Evolutionary conservation across 2,113 vertebrate species (phyloP).

Genomic region (Megaceryle maxima): DNA sequence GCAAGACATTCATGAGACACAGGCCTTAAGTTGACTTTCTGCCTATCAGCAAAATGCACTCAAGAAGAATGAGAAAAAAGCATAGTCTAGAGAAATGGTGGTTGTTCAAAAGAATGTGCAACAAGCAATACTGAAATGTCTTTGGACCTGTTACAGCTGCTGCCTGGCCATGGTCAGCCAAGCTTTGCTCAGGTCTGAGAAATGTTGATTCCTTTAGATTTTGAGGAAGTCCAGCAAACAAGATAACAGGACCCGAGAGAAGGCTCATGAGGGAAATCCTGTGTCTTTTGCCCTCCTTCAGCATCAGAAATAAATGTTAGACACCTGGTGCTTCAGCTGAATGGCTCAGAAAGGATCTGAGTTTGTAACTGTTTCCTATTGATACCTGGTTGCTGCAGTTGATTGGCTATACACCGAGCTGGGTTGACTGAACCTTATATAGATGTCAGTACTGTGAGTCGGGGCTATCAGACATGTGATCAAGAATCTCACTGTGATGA

Average conservation of each 20-base stretch:
- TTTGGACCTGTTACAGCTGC: neutral
- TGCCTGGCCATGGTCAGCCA: neutral
- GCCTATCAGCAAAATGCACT: neutral
- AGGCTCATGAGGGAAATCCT: neutral
- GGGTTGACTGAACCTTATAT: neutral
- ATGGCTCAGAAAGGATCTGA: neutral
- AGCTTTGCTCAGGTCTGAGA: neutral
- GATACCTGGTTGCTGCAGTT: neutral
- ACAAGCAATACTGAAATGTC: neutral
- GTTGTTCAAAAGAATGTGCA: neutral
- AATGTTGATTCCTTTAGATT: neutral
- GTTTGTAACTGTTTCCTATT: neutral
- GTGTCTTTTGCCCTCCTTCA: neutral
- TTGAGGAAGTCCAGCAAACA: neutral
- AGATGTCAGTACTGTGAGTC: neutral
- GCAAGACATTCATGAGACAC: neutral
- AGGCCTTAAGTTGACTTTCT: neutral
- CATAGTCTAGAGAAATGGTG: neutral
- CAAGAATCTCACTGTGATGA: neutral
- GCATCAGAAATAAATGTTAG: neutral
- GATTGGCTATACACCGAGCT: neutral
- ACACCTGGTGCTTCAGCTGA: neutral
- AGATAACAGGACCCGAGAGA: neutral
- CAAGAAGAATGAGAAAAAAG: neutral
- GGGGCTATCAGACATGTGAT: neutral